A percentile compares a stretch with the other conserved stretches of the same genome.
phyloP scores from a whole-genome alignment of 2,888 invertebrate species.

The Nemapogon koenigi region DNA sequence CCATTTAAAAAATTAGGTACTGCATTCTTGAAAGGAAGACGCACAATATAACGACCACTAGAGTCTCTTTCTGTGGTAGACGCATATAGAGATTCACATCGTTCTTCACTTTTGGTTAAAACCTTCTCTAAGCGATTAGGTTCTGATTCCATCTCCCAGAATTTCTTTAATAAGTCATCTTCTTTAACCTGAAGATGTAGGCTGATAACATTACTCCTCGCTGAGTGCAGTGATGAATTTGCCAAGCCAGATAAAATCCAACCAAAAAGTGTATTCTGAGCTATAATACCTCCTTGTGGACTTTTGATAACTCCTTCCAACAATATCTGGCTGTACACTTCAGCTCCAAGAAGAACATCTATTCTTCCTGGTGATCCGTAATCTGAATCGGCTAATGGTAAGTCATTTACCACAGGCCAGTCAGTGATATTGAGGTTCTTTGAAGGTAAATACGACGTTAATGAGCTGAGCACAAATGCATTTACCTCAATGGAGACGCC shows the following conservation, averaged over 20 bases:
- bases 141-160: slow-evolving; percentile 18
- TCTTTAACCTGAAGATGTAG: slow-evolving; percentile 15
- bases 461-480: slow-evolving; percentile 17
- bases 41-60: slow-evolving; percentile 14
- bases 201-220: slow-evolving; percentile 7
- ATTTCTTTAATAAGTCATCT: slow-evolving; percentile 17
- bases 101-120: slow-evolving; percentile 12
- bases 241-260: slow-evolving; percentile 19
- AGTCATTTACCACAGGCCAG: slow-evolving; percentile 15
- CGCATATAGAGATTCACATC: slow-evolving; percentile 15
- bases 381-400: slow-evolving; percentile 17
- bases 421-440: slow-evolving; percentile 1
- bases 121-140: slow-evolving; percentile 13
- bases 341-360: slow-evolving; percentile 17
- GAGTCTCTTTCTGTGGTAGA: slow-evolving; percentile 16
- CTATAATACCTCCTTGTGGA: neutral
- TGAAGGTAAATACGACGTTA: slow-evolving; percentile 15
- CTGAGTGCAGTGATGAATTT: neutral
- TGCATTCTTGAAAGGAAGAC: slow-evolving; percentile 14
- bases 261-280: slow-evolving; percentile 17
- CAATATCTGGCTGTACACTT: slow-evolving; percentile 9
- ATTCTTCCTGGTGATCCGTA: slow-evolving; percentile 16
- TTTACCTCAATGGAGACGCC: slow-evolving; percentile 11
- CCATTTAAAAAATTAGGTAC: slow-evolving; percentile 15
- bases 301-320: neutral